Evolutionary conservation across 2,113 vertebrate species (phyloP), one percentile per base, ranked within the genome.

Genomic region (Amphiprion ocellaris): DNA sequence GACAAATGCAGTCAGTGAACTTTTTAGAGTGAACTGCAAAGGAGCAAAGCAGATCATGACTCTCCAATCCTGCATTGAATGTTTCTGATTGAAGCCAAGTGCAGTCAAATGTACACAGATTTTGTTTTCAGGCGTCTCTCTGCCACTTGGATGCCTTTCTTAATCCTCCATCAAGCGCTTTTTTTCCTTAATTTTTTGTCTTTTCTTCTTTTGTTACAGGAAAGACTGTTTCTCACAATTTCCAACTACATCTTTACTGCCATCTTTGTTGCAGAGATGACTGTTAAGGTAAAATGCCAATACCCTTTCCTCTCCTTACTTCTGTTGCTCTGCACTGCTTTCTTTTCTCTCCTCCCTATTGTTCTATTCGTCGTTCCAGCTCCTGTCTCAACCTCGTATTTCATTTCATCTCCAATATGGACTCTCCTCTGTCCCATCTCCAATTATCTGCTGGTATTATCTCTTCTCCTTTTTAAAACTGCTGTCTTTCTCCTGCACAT

Each of bases 181-280:
- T 39, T 21, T 2, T 0, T 19, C 26, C 8, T 6, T 33, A 5
- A 0, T 1, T 8, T 0, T 19, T 5, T 41, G 12, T 74, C 53
- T 5, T 80, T 19, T 86, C 11, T 74, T 10, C 69, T 21, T 74
- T 52, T 62, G 47, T 52, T 59, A 0, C 87, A 99, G 98, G 98
- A 99, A 74, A 95, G 97, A 66, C 93, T 99, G 80, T 97, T 99
- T 89, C 97, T 99, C 79, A 98, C 97, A 1, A 94, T 97, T 73
- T 99, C 98, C 89, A 99, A 99, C 94, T 99, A 99, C 93, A 96
- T 98, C 92, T 99, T 99, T 87, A 99, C 98, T 16, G 97, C 97
- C 81, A 98, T 99, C 90, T 99, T 99, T 66, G 97, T 98, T 75
- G 96, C 97, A 8, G 98, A 99, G 92, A 99, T 99, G 98, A 98